A percentile compares a stretch with the other conserved stretches of the same genome.
phyloP scores from a whole-genome alignment of 92 coral and sea anemone species.

The Meandrina meandrites region DNA sequence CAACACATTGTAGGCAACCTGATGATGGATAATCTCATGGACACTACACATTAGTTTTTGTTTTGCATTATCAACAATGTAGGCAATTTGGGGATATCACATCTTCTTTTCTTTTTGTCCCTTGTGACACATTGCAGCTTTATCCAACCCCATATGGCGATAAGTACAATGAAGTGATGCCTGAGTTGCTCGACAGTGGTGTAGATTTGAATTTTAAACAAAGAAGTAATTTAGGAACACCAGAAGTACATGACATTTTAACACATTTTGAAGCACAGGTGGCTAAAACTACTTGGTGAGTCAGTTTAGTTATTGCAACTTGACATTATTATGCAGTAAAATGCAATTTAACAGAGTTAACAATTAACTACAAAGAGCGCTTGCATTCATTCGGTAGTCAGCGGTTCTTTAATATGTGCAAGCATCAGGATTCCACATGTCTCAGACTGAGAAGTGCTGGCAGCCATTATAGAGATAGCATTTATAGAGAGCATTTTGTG shows the following conservation, averaged over 20 bases:
- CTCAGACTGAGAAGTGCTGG: too few species aligned
- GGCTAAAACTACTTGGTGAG: conserved; percentile 7
- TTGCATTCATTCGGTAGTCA: too few species aligned
- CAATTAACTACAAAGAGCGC: too few species aligned
- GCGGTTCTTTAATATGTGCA: too few species aligned
- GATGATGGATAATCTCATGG: too few species aligned
- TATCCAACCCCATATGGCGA: conserved; percentile 55
- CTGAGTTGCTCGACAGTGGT: conserved; percentile 31
- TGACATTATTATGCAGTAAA: too few species aligned
- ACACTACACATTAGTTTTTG: too few species aligned
- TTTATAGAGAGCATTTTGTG: too few species aligned
- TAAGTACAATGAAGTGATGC: conserved; percentile 44
- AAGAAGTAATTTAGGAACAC: neutral
- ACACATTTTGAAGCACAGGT: conserved; percentile 12
- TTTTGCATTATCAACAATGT: neutral
- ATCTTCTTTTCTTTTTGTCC: neutral
- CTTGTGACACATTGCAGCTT: conserved; percentile 19
- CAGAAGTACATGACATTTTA: conserved; percentile 37
- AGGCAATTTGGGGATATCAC: neutral
- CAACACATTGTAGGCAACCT: too few species aligned
- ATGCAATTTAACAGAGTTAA: too few species aligned
- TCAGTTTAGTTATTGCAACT: neutral
- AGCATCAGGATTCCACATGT: too few species aligned
- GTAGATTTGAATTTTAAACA: conserved; percentile 10
- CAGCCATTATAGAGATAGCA: too few species aligned